Evolutionary conservation across 2,113 vertebrate species (phyloP).

Genomic region (Condylura cristata): DNA sequence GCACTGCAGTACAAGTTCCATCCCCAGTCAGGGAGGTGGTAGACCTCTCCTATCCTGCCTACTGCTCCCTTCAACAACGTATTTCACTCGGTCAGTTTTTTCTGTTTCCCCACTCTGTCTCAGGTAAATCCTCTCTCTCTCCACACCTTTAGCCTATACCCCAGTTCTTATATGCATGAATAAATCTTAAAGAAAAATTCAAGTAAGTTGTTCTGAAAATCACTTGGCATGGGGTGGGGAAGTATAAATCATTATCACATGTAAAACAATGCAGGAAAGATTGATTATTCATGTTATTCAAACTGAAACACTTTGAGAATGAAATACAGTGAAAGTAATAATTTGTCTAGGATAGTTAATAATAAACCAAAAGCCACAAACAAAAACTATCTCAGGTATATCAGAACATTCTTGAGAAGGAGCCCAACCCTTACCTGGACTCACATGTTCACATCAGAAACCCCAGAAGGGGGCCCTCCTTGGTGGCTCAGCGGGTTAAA

Average conservation of each 20-base stretch:
- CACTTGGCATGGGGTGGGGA: neutral
- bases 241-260: neutral
- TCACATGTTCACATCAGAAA: neutral
- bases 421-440: neutral
- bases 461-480: neutral
- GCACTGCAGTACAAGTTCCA: too few species aligned
- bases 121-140: too few species aligned
- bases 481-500: too few species aligned
- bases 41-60: too few species aligned
- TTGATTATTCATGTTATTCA: neutral
- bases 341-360: neutral
- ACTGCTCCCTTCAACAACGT: too few species aligned
- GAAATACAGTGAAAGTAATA: neutral
- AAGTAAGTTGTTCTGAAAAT: slow-evolving; percentile 14
- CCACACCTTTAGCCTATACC: too few species aligned
- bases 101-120: too few species aligned
- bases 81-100: too few species aligned
- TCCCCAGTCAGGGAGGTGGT: too few species aligned
- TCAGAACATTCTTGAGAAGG: neutral
- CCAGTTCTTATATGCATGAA: too few species aligned
- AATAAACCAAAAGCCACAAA: neutral
- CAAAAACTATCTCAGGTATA: neutral
- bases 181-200: too few species aligned
- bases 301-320: neutral
- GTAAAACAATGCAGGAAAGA: slow-evolving; percentile 5